Evolutionary conservation across 2,113 vertebrate genomes (phyloP), one percentile per base, ranked within the genome.

Genomic region (Antigone vipio): DNA sequence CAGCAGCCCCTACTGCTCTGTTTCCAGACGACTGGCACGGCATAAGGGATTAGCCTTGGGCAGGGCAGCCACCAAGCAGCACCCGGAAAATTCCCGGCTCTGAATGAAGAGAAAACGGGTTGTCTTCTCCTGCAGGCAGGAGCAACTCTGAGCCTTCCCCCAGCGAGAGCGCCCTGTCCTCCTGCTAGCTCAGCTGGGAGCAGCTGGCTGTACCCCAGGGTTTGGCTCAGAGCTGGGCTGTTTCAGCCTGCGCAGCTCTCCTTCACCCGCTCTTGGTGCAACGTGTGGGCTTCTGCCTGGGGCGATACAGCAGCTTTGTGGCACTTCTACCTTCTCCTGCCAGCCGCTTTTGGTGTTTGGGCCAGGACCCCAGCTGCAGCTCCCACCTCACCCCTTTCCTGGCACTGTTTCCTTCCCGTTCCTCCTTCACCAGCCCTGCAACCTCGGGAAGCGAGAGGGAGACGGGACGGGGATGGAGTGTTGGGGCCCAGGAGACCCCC

Each of bases 1-100:
- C 69, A 85, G 88, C 91, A 88, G 89, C 92, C 53, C 63, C 77
- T 34, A 16, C 56, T 64, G 2, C 53, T 85, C 67, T 58, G 22
- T 34, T 95, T 73, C 80, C 89, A 78, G 26, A 68, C 74, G 82
- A 9, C 76, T 56, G 60, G 76, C 11, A 8, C 11, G 20, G 91
- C 75, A 50, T 35, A 23, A 92, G 68, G 91, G 92, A 89, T 88
- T 27, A 72, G 92, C 63, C 59, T 80, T 34, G 59, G 68, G 38
- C 92, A 90, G 23, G 72, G 82, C 60, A 77, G 76, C 50, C 15
- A 21, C 47, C 0, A 10, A 78, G 82, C 75, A 83, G 68, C 82
- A 71, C 76, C 63, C 72, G 58, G 80, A 89, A 64, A 79, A 68
- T 42, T 78, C 80, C 88, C 80, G 55, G 34, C 64, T 68, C 64